Evolutionary conservation across 30 jellyfish, hydroid and myxozoan genomes (phyloP), one percentile per base, ranked within the genome.

Genomic region (Nemopilema nomurai): DNA sequence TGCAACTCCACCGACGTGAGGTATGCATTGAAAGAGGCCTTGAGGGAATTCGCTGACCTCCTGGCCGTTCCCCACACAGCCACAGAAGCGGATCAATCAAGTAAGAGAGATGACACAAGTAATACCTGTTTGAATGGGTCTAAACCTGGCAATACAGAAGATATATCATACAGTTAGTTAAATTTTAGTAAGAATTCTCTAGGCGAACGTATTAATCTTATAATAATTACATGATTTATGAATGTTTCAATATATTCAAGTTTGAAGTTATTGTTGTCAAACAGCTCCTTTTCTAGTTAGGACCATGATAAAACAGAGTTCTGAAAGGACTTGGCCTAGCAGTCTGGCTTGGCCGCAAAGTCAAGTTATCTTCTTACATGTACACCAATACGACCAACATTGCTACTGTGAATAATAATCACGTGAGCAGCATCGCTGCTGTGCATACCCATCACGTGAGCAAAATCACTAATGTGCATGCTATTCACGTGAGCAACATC

Each of bases 1-100:
- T 92, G 98, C 79, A 81, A 76, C 67, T 86, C 96, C 0, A 68
- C 92, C 52, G 93, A 87, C 50, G 98, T 92, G 16, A 72, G 98
- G 62, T 74, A 52, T 30, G 84, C 96, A 4, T 49, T 92, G 52
- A 81, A 82, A 57, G 95, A 82, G 13, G 98, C 96, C 16, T 76
- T 92, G 69, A 41, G 32, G 53, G 98, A 92, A 74, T 92, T 84
- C 67, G 64, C 90, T 29, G 98, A 81, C 32, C 87, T 92, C 19
- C 51, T 92, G 41, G 83, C 96, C 20, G 91, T 84, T 27, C 98
- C 98, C 57, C 74, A 57, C 49, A 28, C 30, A 81, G 30, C 7
- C 18, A 1, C 1, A 26, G 27, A 32, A 3, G 79, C 49, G 20
- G 30, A 22, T 31, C 52, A 24, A 13, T 31, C 82, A 32, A 72